A percentile compares a stretch with the other conserved stretches of the same genome.
phyloP scores from a whole-genome alignment of 2,797 vertebrate genomes.

The Vireo griseus region DNA sequence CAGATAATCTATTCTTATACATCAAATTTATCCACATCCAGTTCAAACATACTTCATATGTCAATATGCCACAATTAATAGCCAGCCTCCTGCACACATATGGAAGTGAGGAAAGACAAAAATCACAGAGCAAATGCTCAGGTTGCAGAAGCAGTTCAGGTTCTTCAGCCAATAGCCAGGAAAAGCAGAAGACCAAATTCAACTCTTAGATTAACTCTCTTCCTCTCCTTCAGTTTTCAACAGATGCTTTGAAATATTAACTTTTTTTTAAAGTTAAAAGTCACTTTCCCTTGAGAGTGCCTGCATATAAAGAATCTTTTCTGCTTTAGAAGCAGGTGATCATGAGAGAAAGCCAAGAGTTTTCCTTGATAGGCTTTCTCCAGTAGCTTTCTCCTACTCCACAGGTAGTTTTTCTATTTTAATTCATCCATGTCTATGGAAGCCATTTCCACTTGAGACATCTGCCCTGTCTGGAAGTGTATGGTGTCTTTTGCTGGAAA shows the following conservation, averaged over 20 bases:
- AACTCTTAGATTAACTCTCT: background rate
- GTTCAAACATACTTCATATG: background rate
- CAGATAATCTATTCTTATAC: background rate
- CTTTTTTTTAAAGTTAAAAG: background rate
- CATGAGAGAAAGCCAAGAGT: background rate
- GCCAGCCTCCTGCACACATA: fast-evolving
- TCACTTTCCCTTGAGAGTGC: background rate
- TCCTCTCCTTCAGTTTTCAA: background rate
- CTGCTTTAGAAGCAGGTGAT: background rate
- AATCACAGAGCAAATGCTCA: background rate
- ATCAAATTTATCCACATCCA: background rate
- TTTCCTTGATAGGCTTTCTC: background rate
- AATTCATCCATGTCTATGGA: background rate
- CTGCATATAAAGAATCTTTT: background rate
- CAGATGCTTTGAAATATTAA: background rate
- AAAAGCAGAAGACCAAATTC: background rate
- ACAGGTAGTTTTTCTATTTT: background rate
- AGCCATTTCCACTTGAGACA: background rate
- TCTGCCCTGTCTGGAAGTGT: background rate
- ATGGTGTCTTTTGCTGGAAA: background rate
- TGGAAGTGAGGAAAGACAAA: background rate
- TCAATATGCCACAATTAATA: background rate
- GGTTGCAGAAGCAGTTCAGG: background rate
- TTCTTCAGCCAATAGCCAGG: background rate
- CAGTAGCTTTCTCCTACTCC: background rate